Evolutionary conservation across 2,797 vertebrate genomes (phyloP), one percentile per base, ranked within the genome.

Genomic region (Oophaga sylvatica): DNA sequence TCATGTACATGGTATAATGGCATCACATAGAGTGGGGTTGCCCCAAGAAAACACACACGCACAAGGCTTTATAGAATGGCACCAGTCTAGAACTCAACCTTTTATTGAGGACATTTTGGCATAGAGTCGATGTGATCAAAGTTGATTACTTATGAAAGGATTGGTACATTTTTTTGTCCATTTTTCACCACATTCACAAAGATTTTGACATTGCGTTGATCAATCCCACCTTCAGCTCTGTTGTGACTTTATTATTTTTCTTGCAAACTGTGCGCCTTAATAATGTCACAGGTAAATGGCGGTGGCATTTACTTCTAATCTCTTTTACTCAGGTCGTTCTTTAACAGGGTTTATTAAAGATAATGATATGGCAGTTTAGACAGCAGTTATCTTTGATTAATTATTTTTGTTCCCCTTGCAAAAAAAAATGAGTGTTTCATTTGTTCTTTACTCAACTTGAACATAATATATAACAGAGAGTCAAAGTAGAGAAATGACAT

Each of bases 291-390:
- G 13, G 80, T 81, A 67, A 81, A 63, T 41, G 13, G 63, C n/a
- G n/a, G 80, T 53, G 62, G 60, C 67, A 76, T 76, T 62, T 76
- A 45, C 45, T 65, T 62, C 19, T 76, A 73, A 76, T 41, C 57
- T 76, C 57, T 76, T 84, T 45, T 76, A 63, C 76, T 63, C 57
- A 63, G 41, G 35, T 76, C 56, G 11, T 77, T 59, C 70, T 62
- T 31, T 71, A 59, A 59, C 57, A 59, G 31, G 75, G 31, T 76
- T 77, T 63, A 84, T 84, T 84, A 84, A 76, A 84, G 83, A 48
- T 77, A 84, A 84, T 84, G 56, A 84, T 84, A 26, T 63, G 71
- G 71, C 29, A 76, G 71, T 76, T 76, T 76, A 84, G 82, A 73
- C 83, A 73, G 70, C 19, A 35, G 41, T 84, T 84, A 41, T 63